These are phyloP conservation scores for Didymodactylos carnosus DNA, from an alignment of 2,888 invertebrate genomes.

Conservation along the genomic window DNA sequence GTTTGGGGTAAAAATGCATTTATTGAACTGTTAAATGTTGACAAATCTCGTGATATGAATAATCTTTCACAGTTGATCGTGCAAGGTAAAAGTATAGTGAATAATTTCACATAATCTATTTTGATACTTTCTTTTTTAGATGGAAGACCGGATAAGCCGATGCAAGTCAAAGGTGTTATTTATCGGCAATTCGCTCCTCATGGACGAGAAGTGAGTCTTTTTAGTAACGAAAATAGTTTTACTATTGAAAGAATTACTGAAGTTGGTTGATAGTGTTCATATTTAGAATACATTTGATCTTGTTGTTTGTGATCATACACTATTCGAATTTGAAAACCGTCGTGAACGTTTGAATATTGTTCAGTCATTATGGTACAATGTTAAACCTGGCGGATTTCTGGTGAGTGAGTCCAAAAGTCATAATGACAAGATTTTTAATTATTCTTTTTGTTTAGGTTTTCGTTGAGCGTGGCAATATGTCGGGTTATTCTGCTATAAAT, in stretches of 20 bases:
- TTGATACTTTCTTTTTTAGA: neutral
- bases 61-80: neutral
- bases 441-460: neutral
- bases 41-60: conserved; percentile 6
- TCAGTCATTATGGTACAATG: conserved; percentile 3
- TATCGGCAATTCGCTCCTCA: conserved; percentile 8
- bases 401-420: neutral
- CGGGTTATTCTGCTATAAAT: conserved; percentile 5
- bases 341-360: neutral
- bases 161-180: neutral
- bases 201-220: neutral
- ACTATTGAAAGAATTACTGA: no score
- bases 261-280: neutral
- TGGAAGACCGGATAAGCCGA: neutral
- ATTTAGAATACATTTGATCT: conserved; percentile 10
- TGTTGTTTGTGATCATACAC: neutral
- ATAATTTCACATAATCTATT: no score
- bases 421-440: neutral
- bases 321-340: conserved; percentile 9
- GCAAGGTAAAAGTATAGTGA: no score
- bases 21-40: conserved; percentile 1
- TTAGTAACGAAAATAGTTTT: neutral
- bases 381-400: conserved; percentile 7
- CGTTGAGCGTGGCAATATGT: conserved; percentile 5
- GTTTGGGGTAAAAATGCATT: neutral